Conservation (phyloP, 2,888 invertebrate genomes). For the Cosmopolites sordidus region DNA sequence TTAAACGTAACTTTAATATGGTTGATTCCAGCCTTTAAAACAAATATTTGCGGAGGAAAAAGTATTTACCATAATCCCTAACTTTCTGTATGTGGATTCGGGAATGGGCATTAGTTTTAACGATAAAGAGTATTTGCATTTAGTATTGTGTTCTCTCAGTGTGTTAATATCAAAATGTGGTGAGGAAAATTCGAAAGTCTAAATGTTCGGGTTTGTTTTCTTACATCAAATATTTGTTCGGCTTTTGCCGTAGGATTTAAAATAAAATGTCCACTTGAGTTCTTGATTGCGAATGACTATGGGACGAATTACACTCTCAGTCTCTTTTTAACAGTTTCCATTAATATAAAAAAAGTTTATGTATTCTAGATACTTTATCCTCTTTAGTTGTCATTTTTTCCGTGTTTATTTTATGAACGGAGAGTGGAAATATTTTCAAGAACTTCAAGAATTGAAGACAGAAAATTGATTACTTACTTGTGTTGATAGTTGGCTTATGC, state of each 20-base stretch:
- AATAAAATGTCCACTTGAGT: not conserved
- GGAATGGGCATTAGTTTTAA: conserved; percentile 17
- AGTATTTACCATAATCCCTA: conserved; percentile 26
- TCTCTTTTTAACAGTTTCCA: no score
- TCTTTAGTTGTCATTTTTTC: no score
- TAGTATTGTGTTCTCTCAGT: conserved; percentile 14
- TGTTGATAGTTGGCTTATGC: no score
- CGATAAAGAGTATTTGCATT: conserved; percentile 22
- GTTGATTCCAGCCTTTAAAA: conserved; percentile 17
- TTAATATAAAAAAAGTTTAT: no score
- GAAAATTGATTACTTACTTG: no score
- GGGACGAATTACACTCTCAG: no score
- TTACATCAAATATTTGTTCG: not conserved
- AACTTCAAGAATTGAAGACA: no score
- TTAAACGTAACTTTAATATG: conserved; percentile 24
- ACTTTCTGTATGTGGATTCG: conserved; percentile 22
- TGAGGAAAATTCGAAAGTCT: conserved; percentile 6
- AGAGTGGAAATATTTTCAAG: no score
- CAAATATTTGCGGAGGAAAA: conserved; percentile 26
- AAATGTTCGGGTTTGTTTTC: conserved; percentile 1
- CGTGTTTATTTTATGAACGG: no score
- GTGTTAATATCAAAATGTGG: conserved; percentile 17
- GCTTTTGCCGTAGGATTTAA: not conserved
- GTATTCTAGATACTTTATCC: no score
- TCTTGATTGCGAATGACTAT: not conserved